Conservation (phyloP, 2,113 vertebrate genomes). For the Calonectris borealis region DNA sequence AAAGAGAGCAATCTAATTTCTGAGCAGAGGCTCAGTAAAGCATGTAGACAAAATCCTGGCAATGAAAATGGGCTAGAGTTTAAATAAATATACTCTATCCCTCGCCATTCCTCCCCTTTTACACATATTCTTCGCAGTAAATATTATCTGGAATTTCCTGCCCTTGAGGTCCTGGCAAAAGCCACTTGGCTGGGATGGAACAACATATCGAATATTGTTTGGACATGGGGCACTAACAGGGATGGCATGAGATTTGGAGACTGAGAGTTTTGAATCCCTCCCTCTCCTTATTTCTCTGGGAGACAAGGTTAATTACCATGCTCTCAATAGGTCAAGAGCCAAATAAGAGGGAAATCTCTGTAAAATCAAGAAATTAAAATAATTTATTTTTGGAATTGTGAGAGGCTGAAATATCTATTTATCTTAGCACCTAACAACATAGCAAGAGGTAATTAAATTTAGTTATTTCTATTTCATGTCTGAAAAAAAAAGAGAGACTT, state of each 20-base stretch:
- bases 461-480: background rate
- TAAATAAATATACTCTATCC: background rate
- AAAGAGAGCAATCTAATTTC: background rate
- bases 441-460: background rate
- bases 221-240: too few species aligned
- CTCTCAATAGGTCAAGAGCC: background rate
- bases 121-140: background rate
- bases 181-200: background rate
- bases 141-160: background rate
- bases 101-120: rapidly evolving
- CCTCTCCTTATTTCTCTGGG: background rate
- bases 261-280: background rate
- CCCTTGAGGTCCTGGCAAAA: background rate
- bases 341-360: rapidly evolving
- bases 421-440: background rate
- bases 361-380: background rate
- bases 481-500: rapidly evolving
- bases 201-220: background rate
- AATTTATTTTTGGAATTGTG: background rate
- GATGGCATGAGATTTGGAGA: background rate
- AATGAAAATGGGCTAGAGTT: background rate
- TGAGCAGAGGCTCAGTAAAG: background rate
- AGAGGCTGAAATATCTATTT: background rate
- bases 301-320: background rate
- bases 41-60: constrained; percentile 12